Percentiles rank a stretch among this genome's conserved stretches.
phyloP scores from a whole-genome alignment of 2,888 invertebrate genomes.

The Matsumyia berberina region DNA sequence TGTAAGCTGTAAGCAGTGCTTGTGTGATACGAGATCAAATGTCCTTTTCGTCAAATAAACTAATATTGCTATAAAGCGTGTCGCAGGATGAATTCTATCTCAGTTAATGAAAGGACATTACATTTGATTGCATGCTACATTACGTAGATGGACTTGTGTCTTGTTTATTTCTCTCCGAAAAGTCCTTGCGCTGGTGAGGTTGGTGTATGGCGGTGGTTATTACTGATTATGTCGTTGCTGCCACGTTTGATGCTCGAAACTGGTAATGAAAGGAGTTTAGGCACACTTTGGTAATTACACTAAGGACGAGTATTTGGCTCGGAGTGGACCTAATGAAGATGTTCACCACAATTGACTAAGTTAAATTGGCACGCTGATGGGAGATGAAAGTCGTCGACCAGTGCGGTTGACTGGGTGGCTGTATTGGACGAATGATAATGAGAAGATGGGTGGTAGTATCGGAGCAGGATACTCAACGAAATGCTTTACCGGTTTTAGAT shows the following conservation, averaged over 20 bases:
- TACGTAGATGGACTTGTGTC: slow-evolving; percentile 31
- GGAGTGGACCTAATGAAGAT: slow-evolving; percentile 9
- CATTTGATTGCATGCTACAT: slow-evolving; percentile 68
- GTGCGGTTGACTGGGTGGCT: background rate
- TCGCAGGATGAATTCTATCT: slow-evolving; percentile 40
- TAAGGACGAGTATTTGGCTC: slow-evolving; percentile 18
- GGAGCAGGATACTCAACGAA: too few species aligned
- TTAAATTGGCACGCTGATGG: slow-evolving; percentile 24
- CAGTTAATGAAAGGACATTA: slow-evolving; percentile 64
- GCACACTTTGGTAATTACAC: background rate
- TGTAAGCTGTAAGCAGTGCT: background rate
- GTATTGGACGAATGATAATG: background rate
- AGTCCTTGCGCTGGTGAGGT: background rate
- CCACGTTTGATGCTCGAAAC: background rate
- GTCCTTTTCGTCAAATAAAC: slow-evolving; percentile 47
- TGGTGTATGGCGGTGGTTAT: slow-evolving; percentile 10
- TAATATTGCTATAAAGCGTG: slow-evolving; percentile 35
- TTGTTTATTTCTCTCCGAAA: slow-evolving; percentile 4
- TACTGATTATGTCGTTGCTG: slow-evolving; percentile 36
- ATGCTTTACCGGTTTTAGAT: too few species aligned
- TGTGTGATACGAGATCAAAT: slow-evolving; percentile 28
- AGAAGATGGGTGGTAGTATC: too few species aligned
- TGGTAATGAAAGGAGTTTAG: slow-evolving; percentile 23
- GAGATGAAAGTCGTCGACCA: background rate
- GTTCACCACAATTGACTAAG: slow-evolving; percentile 39